Conservation (phyloP, 23 tunicate species). For the Phallusia fumigata region DNA sequence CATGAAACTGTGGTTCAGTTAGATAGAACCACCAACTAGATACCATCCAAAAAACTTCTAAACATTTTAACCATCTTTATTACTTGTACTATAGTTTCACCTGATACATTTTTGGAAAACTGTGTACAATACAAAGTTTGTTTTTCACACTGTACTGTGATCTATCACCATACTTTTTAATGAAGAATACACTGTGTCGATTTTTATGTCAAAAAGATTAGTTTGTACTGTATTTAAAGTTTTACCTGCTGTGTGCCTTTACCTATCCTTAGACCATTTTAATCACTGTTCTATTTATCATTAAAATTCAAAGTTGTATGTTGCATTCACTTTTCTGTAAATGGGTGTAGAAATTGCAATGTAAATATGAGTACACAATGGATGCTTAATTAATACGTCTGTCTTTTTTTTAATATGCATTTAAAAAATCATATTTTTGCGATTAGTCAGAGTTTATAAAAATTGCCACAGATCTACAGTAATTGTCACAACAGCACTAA, state of each 20-base stretch:
- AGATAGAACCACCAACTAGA: slow-evolving; percentile 15
- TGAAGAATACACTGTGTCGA: neutral
- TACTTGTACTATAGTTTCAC: neutral
- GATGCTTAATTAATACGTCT: no score
- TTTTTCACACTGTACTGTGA: neutral
- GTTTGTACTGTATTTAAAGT: neutral
- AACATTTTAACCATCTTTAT: neutral
- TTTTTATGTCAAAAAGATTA: neutral
- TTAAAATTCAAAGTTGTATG: no score
- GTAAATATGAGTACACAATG: no score
- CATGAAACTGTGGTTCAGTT: slow-evolving; percentile 65
- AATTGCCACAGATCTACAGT: neutral
- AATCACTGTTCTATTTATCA: no score
- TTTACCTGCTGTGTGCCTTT: no score
- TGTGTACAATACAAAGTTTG: no score
- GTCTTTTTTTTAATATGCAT: neutral
- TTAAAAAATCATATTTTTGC: neutral
- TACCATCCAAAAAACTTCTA: neutral
- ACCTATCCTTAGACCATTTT: no score
- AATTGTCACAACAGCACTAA: neutral
- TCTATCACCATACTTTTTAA: neutral
- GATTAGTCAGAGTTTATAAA: neutral
- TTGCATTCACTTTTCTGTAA: no score
- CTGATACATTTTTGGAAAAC: no score
- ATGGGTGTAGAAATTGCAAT: no score